Base-by-base conservation (phyloP, 2,888 invertebrate species). In the Lasioglossum figueresi region DNA sequence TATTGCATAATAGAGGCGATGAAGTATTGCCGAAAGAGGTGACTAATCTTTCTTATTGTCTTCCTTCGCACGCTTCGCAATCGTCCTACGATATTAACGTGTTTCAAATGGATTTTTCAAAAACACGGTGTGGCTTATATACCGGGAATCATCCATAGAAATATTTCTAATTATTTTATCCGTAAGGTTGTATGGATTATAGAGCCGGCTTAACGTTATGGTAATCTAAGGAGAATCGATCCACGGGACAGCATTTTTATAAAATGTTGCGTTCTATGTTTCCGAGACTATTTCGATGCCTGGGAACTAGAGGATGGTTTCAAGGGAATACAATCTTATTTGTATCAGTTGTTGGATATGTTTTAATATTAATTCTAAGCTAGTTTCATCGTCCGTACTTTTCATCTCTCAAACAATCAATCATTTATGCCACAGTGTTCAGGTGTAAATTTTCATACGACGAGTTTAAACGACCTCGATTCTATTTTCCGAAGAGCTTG, bases 1-100 rank as follows among this genome's bases (percentile, higher is more conserved):
- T 95, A 95, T 87, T 95, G 95, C 90, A 94, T 95, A 79, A 89
- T 95, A 81, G 94, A 94, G 86, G 92, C 94, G 73, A 93, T 94
- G 91, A 93, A 93, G 81, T 92, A 90, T 89, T 91, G 90, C 87
- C 89, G 92, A 73, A 90, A 92, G 78, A 93, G 93, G 91, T 93
- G 93, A 94, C 93, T 92, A 92, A 88, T 85, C 73, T 86, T 76
- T 83, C 82, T 85, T 81, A 76, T 82, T 31, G 88, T 91, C 91
- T 91, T 90, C 90, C 90, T 86, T 79, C 86, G 56, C 76, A 76
- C 19, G 80, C 73, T 76, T 90, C 83, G 68, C 48, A 40, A 40
- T 70, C 37, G 56, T 85, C 73, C 71, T n/a, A 37, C 63, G 63
- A 56, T 70, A 82, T 80, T 70, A 80, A 85, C 71, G 52, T n/a